Conservation (phyloP, 2,113 vertebrate genomes). For the Candoia aspera region DNA sequence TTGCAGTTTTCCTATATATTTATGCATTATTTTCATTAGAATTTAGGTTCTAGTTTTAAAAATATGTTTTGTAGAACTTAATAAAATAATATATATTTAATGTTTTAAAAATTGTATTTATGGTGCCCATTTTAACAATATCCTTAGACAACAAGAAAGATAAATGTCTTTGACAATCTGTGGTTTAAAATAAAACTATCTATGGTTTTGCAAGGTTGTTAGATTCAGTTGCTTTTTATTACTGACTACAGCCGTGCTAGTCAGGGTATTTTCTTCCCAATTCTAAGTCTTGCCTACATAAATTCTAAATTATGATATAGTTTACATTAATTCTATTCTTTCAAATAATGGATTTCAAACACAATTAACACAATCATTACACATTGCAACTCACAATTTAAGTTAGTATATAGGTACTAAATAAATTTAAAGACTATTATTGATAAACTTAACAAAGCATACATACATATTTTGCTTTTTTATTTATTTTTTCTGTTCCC, state of each 20-base stretch:
- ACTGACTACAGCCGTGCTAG: background rate
- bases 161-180: background rate
- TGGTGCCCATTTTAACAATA: background rate
- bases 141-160: background rate
- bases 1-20: background rate
- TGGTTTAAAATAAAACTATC: background rate
- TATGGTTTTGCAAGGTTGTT: background rate
- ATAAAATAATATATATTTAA: too few relatives aligned
- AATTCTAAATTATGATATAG: constrained; percentile 33
- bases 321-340: constrained; percentile 19
- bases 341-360: constrained; percentile 1
- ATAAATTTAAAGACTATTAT: constrained; percentile 4
- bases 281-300: constrained; percentile 12
- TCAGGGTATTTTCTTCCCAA: constrained; percentile 10
- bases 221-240: background rate
- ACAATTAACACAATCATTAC: background rate
- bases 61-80: background rate
- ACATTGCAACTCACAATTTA: background rate
- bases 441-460: background rate
- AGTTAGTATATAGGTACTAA: background rate
- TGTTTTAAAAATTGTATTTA: too few relatives aligned
- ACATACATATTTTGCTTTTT: background rate
- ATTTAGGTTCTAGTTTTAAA: background rate
- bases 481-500: background rate
- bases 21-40: background rate